These are phyloP conservation scores for Acanthosepion lycidas DNA, from an alignment of 2,888 invertebrate species.

Conservation along the genomic window DNA sequence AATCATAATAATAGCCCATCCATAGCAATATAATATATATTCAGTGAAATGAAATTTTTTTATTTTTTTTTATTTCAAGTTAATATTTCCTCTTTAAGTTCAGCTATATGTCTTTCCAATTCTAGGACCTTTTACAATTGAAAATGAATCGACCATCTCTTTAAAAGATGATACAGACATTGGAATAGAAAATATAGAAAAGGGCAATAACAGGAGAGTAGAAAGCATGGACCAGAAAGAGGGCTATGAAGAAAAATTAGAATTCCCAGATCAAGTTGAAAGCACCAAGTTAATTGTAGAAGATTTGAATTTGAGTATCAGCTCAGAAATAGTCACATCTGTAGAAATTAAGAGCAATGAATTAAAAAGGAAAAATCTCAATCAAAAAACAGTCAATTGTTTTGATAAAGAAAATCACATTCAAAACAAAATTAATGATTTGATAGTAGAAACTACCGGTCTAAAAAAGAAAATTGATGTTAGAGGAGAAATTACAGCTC, in stretches of 20 bases:
- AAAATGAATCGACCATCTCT: neutral
- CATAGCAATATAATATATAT: neutral
- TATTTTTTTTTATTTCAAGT: neutral
- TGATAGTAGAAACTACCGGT: neutral
- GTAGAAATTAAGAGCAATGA: neutral
- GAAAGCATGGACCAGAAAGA: neutral
- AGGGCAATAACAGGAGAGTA: neutral
- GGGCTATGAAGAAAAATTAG: neutral
- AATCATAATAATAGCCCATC: neutral
- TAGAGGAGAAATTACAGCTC: neutral
- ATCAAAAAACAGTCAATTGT: neutral
- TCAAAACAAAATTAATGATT: neutral
- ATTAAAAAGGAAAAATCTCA: neutral
- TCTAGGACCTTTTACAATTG: slow-evolving; percentile 33
- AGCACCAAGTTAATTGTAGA: neutral
- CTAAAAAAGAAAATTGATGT: no score
- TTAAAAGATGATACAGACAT: neutral
- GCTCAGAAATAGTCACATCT: neutral
- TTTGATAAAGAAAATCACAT: neutral
- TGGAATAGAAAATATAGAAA: neutral
- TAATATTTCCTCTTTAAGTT: neutral
- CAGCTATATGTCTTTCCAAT: neutral
- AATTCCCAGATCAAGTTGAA: neutral
- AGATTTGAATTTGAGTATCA: neutral
- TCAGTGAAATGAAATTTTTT: neutral